Percentiles rank a stretch among this genome's conserved stretches.
These are phyloP conservation scores for Marronus borbonicus DNA, from an alignment of 2,888 invertebrate genomes.

Conservation along the genomic window DNA sequence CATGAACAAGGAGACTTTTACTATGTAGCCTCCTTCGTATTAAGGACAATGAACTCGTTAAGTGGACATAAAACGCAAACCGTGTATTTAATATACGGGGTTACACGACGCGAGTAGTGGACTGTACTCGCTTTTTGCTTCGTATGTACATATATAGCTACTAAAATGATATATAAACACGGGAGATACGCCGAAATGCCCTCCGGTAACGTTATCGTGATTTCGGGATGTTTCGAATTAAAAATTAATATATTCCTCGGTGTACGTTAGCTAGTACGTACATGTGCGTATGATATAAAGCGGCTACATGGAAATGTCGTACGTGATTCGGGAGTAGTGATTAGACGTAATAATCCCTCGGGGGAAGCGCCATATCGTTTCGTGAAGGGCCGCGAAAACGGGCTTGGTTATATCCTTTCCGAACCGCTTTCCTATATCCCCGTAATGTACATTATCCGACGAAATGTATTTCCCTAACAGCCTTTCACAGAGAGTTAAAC, in stretches of 20 bases:
- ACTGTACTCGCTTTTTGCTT: not conserved
- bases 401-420: slow-evolving; percentile 30
- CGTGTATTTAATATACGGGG: slow-evolving; percentile 3
- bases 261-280: not conserved
- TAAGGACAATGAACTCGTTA: slow-evolving; percentile 26
- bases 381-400: slow-evolving; percentile 43
- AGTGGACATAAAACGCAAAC: slow-evolving; percentile 3
- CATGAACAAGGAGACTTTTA: slow-evolving; percentile 7
- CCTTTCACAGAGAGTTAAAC: not conserved
- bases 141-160: not conserved
- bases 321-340: slow-evolving; percentile 47
- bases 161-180: slow-evolving; percentile 5
- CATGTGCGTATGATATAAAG: slow-evolving; percentile 31
- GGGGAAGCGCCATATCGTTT: slow-evolving; percentile 38
- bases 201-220: slow-evolving; percentile 22
- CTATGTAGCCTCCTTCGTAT: not conserved
- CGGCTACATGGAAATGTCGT: slow-evolving; percentile 38
- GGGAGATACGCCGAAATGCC: slow-evolving; percentile 14
- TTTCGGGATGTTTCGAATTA: slow-evolving; percentile 40
- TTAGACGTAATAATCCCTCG: slow-evolving; percentile 45
- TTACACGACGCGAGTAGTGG: not conserved
- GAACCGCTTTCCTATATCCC: slow-evolving; percentile 2
- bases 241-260: slow-evolving; percentile 35
- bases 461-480: not conserved
- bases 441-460: not conserved